These are phyloP conservation scores for Aphrophora alni DNA, from an alignment of 2,888 invertebrate species.

Conservation along the genomic window DNA sequence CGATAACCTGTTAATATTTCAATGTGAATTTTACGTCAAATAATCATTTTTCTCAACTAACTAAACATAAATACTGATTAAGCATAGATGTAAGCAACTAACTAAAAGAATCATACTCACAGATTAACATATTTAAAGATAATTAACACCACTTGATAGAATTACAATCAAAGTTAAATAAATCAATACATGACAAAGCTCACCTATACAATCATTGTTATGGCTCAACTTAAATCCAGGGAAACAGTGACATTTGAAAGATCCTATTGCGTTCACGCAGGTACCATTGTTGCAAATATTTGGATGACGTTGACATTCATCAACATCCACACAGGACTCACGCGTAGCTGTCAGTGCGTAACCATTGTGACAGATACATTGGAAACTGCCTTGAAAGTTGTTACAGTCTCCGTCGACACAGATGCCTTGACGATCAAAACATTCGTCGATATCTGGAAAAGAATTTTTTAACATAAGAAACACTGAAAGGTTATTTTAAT, in stretches of 20 bases:
- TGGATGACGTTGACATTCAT: conserved; percentile 75
- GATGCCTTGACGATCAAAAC: conserved; percentile 68
- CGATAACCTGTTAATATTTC: too few relatives aligned
- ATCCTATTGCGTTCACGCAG: conserved; percentile 73
- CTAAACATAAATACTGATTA: not conserved
- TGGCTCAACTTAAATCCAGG: conserved; percentile 77
- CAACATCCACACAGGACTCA: conserved; percentile 73
- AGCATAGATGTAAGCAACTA: not conserved
- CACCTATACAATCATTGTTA: conserved; percentile 79
- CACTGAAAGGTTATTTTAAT: too few relatives aligned
- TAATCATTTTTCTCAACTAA: too few relatives aligned
- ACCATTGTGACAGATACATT: conserved; percentile 78
- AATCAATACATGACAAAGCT: conserved; percentile 45
- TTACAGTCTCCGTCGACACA: conserved; percentile 80
- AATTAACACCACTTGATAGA: not conserved
- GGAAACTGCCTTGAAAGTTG: conserved; percentile 79
- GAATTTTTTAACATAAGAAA: too few relatives aligned
- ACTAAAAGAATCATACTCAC: not conserved
- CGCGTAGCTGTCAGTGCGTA: conserved; percentile 70
- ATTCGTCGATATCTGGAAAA: conserved; percentile 73
- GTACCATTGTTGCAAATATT: conserved; percentile 79
- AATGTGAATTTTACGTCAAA: too few relatives aligned
- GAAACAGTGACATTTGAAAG: conserved; percentile 76
- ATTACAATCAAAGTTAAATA: too few relatives aligned
- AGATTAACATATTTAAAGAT: not conserved